Base-by-base conservation (phyloP, 2,888 invertebrate species). In the Fissipunctia ypsillon region DNA sequence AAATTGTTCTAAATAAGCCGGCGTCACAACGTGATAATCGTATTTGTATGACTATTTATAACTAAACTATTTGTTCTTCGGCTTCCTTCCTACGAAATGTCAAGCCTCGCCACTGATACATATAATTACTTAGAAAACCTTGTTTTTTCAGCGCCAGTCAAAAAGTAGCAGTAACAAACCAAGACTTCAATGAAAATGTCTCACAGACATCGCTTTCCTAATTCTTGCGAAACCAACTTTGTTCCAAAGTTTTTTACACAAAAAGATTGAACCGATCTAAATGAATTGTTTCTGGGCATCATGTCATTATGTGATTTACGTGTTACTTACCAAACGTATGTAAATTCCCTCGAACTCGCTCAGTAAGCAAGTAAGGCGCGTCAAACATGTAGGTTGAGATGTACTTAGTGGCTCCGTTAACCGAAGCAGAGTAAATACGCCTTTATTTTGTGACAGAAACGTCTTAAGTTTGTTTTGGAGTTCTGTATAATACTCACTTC, bases 351-450 rank as follows among this genome's bases (percentile, higher is more conserved):
- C 65, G 25, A 70, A 75, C 69, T 69, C 38, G 64, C 61, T 69
- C 67, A 57, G 31, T 81, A 60, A 81, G 80, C 50, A 66, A 72
- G 87, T 83, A 76, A 86, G 79, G 73, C 80, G 65, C 73, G 74
- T 63, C 83, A 79, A 78, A 78, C 83, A 87, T 76, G 79, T 86
- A 83, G 87, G 81, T 72, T 72, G 85, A 76, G 57, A 65, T 64
- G 73, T 84, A 86, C 83, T 85, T 85, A 86, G 78, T 78, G 66
- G 66, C 65, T 63, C 57, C 52, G 66, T 63, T 78, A 78, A 80
- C 78, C 78, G 66, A 63, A 71, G 31, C 78, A 50, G 52, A 43
- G 56, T 64, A 80, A 80, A 80, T 74, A 75, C 31, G 68, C 31
- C 48, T 78, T 59, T 59, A 81, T 81, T 75, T 68, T 78, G 63